Evolutionary conservation across 53 echinoderm and acorn worm species (phyloP).

Genomic region (Echinarachnius parma): DNA sequence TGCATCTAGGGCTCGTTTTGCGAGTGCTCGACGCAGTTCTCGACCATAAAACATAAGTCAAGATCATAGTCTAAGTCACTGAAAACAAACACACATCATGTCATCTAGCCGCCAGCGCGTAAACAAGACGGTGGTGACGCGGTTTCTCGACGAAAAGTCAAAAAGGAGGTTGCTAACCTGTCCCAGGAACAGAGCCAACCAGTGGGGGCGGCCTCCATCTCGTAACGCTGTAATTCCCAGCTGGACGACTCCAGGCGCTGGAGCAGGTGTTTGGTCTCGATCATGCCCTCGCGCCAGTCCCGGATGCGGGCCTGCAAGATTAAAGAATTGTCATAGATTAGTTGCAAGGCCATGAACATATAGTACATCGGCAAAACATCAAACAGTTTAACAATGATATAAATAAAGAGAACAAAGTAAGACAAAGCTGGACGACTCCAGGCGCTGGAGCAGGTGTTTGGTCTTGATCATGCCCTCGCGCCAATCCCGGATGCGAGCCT

Average conservation of each 20-base stretch:
- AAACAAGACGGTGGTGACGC: no score
- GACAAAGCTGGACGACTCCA: conserved; percentile 69
- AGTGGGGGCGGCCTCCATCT: conserved; percentile 73
- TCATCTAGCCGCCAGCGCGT: not conserved
- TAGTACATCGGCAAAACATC: not conserved
- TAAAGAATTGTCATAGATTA: no score
- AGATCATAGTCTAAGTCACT: not conserved
- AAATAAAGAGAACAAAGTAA: no score
- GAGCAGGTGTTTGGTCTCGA: conserved; percentile 77
- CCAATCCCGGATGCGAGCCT: conserved; percentile 91
- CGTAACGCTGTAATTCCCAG: conserved; percentile 89
- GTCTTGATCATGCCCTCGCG: conserved; percentile 74
- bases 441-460: conserved; percentile 73
- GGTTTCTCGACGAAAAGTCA: no score
- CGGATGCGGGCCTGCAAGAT: conserved; percentile 67
- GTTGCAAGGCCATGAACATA: no score
- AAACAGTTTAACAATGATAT: no score
- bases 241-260: conserved; percentile 72
- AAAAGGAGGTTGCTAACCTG: conserved; percentile 61
- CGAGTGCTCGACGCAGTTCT: no score
- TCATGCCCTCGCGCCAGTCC: conserved; percentile 83
- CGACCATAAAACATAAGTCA: not conserved
- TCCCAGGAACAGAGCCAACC: conserved; percentile 96
- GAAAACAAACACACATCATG: no score
- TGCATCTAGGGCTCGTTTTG: no score